Evolutionary conservation across 2,888 invertebrate species (phyloP), one percentile per base, ranked within the genome.

Genomic region (Monochamus alternatus): DNA sequence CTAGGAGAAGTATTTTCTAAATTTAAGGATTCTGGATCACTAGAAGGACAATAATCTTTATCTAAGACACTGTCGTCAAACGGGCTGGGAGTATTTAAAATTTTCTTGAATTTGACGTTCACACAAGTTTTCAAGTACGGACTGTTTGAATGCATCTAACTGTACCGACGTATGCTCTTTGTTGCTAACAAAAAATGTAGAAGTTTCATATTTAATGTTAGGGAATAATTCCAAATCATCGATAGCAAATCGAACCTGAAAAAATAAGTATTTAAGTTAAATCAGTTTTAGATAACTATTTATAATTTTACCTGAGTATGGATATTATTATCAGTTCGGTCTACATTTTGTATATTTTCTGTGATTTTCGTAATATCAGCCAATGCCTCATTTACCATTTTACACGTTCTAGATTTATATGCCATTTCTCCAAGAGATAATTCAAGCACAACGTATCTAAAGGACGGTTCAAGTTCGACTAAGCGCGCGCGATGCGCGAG

Each of bases 41-140:
- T 44, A 47, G 65, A 10, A 47, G 65, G 47, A 65, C 38, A 22
- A 65, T 65, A 65, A 65, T 65, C 47, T 65, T 65, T 65, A 22
- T 65, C 47, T 44, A 65, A 65, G 65, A 47, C 65, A 10, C 65
- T 65, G 47, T 65, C 65, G 65, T 65, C 65, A 65, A 65, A 8
- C n/a, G 65, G 65, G 47, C 65, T 65, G 43, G 65, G 65, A 65
- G 65, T 65, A 65, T 44, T 22, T 65, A 65, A 65, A 44, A 22
- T 65, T 65, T 47, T 65, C 47, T 65, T 65, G 38, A 44, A 44
- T 47, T 65, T 65, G 47, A 47, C 3, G 22, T 65, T 65, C 47
- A 47, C 22, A 47, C 47, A 65, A 65, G 47, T 14, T 63, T 63
- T 63, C 31, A 10, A 63, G 5, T 63, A 63, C 7, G 31, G 43